A percentile compares a stretch with the other conserved stretches of the same genome.
Evolutionary conservation across 2,888 invertebrate genomes (phyloP).

Genomic region (Rosalia funebris): DNA sequence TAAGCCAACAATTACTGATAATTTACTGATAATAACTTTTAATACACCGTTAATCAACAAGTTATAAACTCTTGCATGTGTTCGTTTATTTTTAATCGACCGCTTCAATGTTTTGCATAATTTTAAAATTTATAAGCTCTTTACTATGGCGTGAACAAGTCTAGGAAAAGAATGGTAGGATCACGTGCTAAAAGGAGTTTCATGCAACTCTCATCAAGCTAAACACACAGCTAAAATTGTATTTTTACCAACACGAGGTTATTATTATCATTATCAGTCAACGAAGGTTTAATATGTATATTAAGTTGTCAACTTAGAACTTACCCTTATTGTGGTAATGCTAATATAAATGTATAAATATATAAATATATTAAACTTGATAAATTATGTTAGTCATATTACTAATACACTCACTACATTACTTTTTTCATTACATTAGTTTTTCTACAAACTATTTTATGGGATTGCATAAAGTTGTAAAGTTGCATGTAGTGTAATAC

Average conservation of each 20-base stretch:
- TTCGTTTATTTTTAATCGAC: background rate
- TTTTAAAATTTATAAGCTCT: slow-evolving; percentile 2
- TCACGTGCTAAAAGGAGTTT: slow-evolving; percentile 27
- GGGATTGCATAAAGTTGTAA: too few species aligned
- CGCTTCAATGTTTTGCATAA: background rate
- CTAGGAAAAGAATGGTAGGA: slow-evolving; percentile 28
- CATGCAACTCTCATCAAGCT: slow-evolving; percentile 18
- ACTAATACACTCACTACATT: too few species aligned
- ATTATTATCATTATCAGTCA: slow-evolving; percentile 24
- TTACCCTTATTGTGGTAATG: background rate
- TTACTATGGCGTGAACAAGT: slow-evolving; percentile 4
- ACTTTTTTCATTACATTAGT: too few species aligned
- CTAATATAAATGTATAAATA: background rate
- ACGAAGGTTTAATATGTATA: slow-evolving; percentile 29
- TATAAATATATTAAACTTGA: too few species aligned
- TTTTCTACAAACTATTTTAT: too few species aligned
- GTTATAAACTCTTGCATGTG: background rate
- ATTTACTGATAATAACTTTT: too few species aligned
- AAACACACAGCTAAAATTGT: slow-evolving; percentile 21
- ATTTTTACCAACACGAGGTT: slow-evolving; percentile 20
- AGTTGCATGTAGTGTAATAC: too few species aligned
- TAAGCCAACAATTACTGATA: too few species aligned
- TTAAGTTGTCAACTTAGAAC: slow-evolving; percentile 35
- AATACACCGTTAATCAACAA: too few species aligned
- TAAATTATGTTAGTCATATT: too few species aligned